phyloP scores from a whole-genome alignment of 2,797 vertebrate species.

The Xiphorhynchus erythropygius region DNA sequence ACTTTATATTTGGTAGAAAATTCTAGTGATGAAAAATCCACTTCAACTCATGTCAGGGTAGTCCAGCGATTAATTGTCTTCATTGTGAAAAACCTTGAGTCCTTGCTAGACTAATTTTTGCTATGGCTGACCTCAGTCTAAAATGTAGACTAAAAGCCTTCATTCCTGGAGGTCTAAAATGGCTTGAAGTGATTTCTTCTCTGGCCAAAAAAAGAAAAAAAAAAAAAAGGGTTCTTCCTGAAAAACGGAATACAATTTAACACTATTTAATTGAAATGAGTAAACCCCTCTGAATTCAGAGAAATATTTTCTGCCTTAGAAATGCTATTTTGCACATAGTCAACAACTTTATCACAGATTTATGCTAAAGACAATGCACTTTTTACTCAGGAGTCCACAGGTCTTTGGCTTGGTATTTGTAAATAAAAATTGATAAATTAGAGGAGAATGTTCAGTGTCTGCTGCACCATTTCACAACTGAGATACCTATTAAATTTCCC shows the following conservation, averaged over 20 bases:
- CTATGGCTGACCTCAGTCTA: neutral
- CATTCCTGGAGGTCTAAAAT: neutral
- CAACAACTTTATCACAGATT: neutral
- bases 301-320: neutral
- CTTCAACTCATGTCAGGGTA: neutral
- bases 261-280: neutral
- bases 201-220: neutral
- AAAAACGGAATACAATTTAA: neutral
- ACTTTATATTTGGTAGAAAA: neutral
- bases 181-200: neutral
- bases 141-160: neutral
- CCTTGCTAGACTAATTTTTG: neutral
- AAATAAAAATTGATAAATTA: neutral
- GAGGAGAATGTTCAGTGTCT: neutral
- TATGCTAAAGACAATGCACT: neutral
- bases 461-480: neutral
- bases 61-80: neutral
- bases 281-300: neutral
- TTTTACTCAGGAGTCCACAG: neutral
- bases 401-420: neutral
- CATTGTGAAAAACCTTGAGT: neutral
- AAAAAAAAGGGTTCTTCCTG: neutral
- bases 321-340: neutral
- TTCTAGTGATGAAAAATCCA: neutral
- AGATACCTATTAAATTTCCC: neutral